Base-by-base conservation (phyloP, 2,113 vertebrate genomes). In the Lethenteron reissneri region DNA sequence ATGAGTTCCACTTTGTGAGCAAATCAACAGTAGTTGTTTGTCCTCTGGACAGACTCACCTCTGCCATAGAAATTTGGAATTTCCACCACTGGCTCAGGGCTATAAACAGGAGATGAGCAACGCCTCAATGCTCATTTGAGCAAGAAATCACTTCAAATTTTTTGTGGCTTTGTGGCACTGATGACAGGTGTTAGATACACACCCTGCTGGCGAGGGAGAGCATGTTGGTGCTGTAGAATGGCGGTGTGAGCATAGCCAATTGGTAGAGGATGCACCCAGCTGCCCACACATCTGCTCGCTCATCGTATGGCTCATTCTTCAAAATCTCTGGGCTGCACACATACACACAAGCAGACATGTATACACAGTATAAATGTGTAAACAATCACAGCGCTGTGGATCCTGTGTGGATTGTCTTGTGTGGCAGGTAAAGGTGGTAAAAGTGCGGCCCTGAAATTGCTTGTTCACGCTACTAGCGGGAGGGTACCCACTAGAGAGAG, bases 281-380 rank as follows among this genome's bases (percentile, higher is more conserved):
- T 25, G 89, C 88, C 90, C 90, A 95, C 64, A 90, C 80, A 25
- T 94, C 89, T 3, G 86, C 88, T 76, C 92, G 91, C 76, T 95
- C 88, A 15, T 88, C 89, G 1, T 86, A 88, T 0, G 79, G 85
- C 76, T 95, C 87, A 4, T 81, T 86, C 78, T 92, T 90, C 75
- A 92, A 84, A 68, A 85, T 82, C 83, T 90, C 88, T 56, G 87
- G 87, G 76, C 87, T 88, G 71, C 74, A 70, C 41, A 6, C 41
- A 41, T 7, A 41, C 41, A 41, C 41, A 41, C 41, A 41, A 41
- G 41, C 41, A 41, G 41, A 41, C 41, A 41, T 41, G 41, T 41
- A 41, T 41, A 41, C 41, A 41, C 41, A 41, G 6, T 41, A 41
- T 41, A 41, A 41, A 41, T 41, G 41, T 41, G 41, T 41, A 41